Base-by-base conservation (phyloP, 2,113 vertebrate species). In the Todiramphus chloris region DNA sequence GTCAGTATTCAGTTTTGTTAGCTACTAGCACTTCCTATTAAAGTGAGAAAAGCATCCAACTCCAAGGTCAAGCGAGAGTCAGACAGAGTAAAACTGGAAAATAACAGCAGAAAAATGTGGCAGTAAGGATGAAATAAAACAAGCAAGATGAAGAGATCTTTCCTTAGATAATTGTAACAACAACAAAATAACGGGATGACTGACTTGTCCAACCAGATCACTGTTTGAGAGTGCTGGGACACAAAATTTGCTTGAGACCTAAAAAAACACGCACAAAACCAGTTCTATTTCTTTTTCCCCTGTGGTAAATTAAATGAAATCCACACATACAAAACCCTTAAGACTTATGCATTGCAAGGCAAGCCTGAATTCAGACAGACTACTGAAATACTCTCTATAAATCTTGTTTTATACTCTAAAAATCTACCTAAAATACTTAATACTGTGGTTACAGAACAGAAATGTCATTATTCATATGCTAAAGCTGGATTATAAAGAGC, bases 41-140 rank as follows among this genome's bases (percentile, higher is more conserved):
- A 88, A 88, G 76, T 30, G 56, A 90, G 17, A 10, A 90, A 96
- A 95, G 77, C 15, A 72, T 25, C 55, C 77, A 83, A 90, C 0
- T 0, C 62, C 62, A 78, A 90, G 73, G 77, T 78, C 33, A 90
- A 92, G 20, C 0, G 0, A 88, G 59, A 83, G 56, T 63, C 68
- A 68, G 67, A 79, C 25, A 73, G 0, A 4, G 73, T 17, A 59
- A 87, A 93, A 80, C 2, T 43, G 70, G 80, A 93, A 91, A 90
- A 77, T 19, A 87, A 1, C 5, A 46, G 33, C 62, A 83, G 21
- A 23, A 67, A 69, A 92, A 88, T 7, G 17, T 17, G 43, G 6
- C 33, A 90, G 31, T 72, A 81, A 81, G 46, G 24, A 44, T 4
- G 2, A 86, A 83, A 81, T 2, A 72, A 48, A 86, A 72, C 35